Conservation (phyloP, 2,113 vertebrate genomes). For the Syngnathus floridae region DNA sequence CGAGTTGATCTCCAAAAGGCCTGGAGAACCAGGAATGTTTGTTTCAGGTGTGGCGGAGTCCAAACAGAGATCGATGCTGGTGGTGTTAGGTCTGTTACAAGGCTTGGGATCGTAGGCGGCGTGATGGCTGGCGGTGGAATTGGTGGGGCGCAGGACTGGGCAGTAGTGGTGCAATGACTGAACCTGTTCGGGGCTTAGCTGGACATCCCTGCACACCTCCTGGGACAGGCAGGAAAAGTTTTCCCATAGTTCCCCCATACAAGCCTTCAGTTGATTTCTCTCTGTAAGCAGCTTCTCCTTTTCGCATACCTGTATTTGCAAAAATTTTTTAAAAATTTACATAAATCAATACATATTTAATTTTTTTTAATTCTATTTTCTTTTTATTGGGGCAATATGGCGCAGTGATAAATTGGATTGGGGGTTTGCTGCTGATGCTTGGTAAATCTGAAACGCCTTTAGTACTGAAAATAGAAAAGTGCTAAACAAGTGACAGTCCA, state of each 20-base stretch:
- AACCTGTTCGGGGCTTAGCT: slow-evolving; percentile 91
- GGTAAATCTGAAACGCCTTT: too few species aligned
- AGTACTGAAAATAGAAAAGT: too few species aligned
- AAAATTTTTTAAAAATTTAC: neutral
- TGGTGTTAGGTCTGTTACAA: slow-evolving; percentile 51
- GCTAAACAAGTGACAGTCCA: too few species aligned
- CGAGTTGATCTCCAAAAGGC: slow-evolving; percentile 73
- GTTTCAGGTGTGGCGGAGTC: slow-evolving; percentile 76
- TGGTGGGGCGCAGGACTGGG: slow-evolving; percentile 83
- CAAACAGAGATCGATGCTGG: slow-evolving; percentile 72
- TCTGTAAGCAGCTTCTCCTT: slow-evolving; percentile 96
- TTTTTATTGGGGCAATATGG: too few species aligned
- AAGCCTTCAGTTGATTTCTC: slow-evolving; percentile 94
- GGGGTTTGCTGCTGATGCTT: too few species aligned
- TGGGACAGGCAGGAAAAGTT: slow-evolving; percentile 99
- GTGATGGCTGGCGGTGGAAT: slow-evolving; percentile 63
- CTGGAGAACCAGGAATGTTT: slow-evolving; percentile 74
- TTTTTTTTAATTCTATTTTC: too few species aligned
- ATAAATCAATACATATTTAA: too few species aligned
- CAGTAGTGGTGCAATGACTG: slow-evolving; percentile 94
- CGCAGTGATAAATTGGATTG: too few species aligned
- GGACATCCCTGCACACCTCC: slow-evolving; percentile 94
- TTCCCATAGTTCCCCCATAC: slow-evolving; percentile 96
- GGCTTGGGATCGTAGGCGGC: slow-evolving; percentile 64
- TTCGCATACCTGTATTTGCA: slow-evolving; percentile 82